Percentiles rank a stretch among this genome's conserved stretches.
Evolutionary conservation across 2,797 vertebrate species (phyloP).

Genomic region (Acomys russatus): DNA sequence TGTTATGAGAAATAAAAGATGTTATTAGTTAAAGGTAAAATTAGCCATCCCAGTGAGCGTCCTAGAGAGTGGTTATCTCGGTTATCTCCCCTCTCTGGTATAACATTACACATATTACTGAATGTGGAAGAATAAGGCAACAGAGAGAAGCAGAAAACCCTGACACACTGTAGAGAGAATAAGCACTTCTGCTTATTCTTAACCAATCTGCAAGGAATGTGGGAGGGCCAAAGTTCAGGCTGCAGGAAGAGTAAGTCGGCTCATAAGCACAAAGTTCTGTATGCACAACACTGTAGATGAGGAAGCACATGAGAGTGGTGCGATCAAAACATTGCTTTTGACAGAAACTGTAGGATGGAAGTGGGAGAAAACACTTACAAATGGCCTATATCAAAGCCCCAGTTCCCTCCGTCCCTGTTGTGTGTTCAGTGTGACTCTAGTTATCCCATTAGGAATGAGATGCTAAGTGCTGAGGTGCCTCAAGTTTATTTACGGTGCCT

Average conservation of each 20-base stretch:
- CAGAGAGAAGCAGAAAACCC: neutral
- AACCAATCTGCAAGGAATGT: neutral
- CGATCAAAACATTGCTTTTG: neutral
- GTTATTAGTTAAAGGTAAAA: neutral
- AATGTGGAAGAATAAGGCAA: neutral
- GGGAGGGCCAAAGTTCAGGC: neutral
- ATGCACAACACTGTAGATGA: neutral
- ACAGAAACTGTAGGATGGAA: neutral
- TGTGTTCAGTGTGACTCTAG: neutral
- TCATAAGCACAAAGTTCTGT: neutral
- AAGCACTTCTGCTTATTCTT: neutral
- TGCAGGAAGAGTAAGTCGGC: neutral
- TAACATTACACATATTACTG: neutral
- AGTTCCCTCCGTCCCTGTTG: neutral
- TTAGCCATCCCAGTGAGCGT: neutral
- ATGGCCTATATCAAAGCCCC: neutral
- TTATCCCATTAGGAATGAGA: neutral
- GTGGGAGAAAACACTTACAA: neutral
- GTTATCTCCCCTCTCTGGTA: neutral
- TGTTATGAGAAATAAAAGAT: neutral
- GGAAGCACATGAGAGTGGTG: rapidly evolving
- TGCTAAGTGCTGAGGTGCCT: neutral
- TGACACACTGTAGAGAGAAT: neutral
- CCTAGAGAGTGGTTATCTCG: neutral
- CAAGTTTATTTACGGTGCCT: neutral